These are phyloP conservation scores for Aradophagus sp. DNA, from an alignment of 1,140 invertebrate genomes.

Conservation along the genomic window DNA sequence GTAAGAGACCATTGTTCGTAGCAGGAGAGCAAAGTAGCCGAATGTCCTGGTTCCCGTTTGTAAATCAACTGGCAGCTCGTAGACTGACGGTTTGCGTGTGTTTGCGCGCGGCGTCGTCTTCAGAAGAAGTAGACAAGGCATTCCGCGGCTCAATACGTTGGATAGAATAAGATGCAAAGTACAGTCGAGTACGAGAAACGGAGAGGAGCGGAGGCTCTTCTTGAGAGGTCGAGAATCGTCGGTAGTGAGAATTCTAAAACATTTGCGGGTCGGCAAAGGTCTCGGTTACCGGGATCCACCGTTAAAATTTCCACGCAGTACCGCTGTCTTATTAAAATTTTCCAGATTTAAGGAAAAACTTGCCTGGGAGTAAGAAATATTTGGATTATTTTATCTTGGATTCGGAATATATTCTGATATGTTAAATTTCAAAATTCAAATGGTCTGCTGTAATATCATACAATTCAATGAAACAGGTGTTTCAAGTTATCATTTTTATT, in stretches of 20 bases:
- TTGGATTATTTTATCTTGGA: too few relatives aligned
- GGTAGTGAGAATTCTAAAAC: conserved; percentile 32
- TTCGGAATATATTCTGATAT: too few relatives aligned
- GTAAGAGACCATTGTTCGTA: conserved; percentile 40
- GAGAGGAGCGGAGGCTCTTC: conserved; percentile 43
- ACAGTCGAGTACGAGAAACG: conserved; percentile 32
- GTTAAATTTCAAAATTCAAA: too few relatives aligned
- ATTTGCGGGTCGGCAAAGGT: conserved; percentile 46
- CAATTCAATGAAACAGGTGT: too few relatives aligned
- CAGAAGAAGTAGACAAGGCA: conserved; percentile 14
- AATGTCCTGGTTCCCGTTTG: conserved; percentile 37
- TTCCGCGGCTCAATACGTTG: not conserved
- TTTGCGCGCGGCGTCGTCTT: conserved; percentile 17
- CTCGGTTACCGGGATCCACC: conserved; percentile 56
- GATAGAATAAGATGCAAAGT: conserved; percentile 14
- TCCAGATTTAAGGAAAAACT: not conserved
- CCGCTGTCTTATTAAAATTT: conserved; percentile 1
- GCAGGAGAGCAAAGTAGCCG: conserved; percentile 26
- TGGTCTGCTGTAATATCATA: too few relatives aligned
- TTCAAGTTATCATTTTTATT: too few relatives aligned
- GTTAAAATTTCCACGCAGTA: conserved; percentile 48
- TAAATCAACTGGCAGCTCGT: conserved; percentile 27
- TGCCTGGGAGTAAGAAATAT: too few relatives aligned
- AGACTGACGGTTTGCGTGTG: conserved; percentile 20
- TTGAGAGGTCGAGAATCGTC: conserved; percentile 51